phyloP scores from a whole-genome alignment of 2,797 vertebrate genomes.

The Eulemur rubriventer region DNA sequence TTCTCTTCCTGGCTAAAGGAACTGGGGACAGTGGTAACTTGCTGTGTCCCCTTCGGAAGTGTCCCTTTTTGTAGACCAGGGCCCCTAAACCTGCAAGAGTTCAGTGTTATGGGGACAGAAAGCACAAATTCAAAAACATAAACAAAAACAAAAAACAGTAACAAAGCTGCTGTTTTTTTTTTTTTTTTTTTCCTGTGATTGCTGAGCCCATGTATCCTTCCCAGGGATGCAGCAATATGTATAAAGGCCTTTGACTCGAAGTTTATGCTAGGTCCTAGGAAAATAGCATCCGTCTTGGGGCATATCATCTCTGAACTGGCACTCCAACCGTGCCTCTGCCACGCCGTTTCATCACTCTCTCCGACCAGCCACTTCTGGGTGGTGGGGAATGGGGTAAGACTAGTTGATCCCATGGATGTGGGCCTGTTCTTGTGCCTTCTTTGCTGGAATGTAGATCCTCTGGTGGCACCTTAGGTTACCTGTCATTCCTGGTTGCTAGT shows the following conservation, averaged over 20 bases:
- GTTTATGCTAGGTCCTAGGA: neutral
- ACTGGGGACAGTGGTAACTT: no score
- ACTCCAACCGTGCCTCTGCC: fast-evolving
- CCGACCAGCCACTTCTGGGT: neutral
- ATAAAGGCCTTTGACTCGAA: neutral
- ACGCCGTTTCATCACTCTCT: neutral
- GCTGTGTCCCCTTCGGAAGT: neutral
- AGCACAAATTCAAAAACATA: neutral
- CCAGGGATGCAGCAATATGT: neutral
- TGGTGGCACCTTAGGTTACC: neutral
- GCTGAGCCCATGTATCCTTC: neutral
- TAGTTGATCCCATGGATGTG: neutral
- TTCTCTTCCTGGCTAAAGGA: neutral
- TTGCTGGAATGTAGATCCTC: neutral
- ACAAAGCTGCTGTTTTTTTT: neutral
- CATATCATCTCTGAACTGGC: no score
- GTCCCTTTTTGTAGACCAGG: neutral
- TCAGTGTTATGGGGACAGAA: neutral
- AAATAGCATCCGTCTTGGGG: neutral
- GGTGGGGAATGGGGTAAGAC: neutral
- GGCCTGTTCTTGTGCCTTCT: neutral
- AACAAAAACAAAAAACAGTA: neutral
- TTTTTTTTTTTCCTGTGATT: neutral
- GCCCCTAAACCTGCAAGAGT: neutral
- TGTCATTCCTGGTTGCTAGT: neutral